These are phyloP conservation scores for Therioaphis trifolii DNA, from an alignment of 2,888 invertebrate species.

Conservation along the genomic window DNA sequence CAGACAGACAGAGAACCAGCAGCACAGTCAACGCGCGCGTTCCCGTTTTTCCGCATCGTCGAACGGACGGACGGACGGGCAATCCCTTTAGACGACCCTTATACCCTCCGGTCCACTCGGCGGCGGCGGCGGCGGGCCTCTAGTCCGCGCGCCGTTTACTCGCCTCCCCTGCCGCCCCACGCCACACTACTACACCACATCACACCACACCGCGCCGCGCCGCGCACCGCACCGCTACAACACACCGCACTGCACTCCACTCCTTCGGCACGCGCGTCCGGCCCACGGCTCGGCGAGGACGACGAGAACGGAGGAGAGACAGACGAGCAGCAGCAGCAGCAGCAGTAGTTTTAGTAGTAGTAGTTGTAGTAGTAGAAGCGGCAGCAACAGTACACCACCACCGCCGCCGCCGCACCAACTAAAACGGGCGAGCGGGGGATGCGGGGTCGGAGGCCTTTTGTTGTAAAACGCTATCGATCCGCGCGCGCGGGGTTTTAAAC, in stretches of 20 bases:
- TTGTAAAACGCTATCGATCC: constrained; percentile 62
- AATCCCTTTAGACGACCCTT: constrained; percentile 54
- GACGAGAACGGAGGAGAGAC: too few relatives aligned
- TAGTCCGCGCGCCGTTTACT: not conserved
- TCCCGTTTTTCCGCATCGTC: constrained; percentile 62
- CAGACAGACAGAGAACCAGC: not conserved
- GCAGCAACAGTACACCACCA: too few relatives aligned
- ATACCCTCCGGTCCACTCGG: not conserved
- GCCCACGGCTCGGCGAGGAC: too few relatives aligned
- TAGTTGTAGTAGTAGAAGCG: too few relatives aligned
- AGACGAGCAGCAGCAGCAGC: too few relatives aligned
- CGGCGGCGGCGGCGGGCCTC: not conserved
- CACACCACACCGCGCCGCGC: not conserved
- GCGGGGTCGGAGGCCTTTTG: constrained; percentile 57
- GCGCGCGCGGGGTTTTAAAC: constrained; percentile 58
- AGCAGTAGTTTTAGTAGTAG: too few relatives aligned
- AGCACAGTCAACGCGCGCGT: constrained; percentile 34
- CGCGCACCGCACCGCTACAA: not conserved
- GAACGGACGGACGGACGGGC: constrained; percentile 45
- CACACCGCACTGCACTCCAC: too few relatives aligned
- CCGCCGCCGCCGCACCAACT: not conserved
- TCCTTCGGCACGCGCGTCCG: too few relatives aligned
- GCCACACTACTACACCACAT: not conserved
- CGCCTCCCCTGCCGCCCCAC: not conserved
- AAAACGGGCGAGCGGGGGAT: not conserved